These are phyloP conservation scores for Meganola albula DNA, from an alignment of 2,888 invertebrate genomes.

Conservation along the genomic window DNA sequence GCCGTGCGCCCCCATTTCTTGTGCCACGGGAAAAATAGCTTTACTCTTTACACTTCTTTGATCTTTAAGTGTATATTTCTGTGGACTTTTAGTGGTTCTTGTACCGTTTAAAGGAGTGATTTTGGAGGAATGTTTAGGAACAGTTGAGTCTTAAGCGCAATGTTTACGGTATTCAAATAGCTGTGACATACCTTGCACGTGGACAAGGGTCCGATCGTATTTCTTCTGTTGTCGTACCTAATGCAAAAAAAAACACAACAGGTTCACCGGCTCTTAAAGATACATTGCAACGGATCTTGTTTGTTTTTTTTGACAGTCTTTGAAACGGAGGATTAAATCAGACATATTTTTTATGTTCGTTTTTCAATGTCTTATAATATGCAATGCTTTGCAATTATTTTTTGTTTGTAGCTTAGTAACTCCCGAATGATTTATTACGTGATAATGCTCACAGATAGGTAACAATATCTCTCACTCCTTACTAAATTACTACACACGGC, in stretches of 20 bases:
- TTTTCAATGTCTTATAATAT: too few species aligned
- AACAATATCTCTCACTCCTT: too few species aligned
- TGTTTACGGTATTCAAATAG: slow-evolving; percentile 70
- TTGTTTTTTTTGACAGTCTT: too few species aligned
- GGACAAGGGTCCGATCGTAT: slow-evolving; percentile 27
- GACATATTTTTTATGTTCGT: too few species aligned
- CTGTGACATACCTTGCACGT: slow-evolving; percentile 47
- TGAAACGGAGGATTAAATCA: too few species aligned
- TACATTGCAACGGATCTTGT: too few species aligned
- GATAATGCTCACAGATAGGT: too few species aligned
- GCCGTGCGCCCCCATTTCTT: slow-evolving; percentile 59
- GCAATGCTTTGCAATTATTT: too few species aligned
- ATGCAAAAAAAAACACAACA: background rate
- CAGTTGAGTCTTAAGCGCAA: slow-evolving; percentile 55
- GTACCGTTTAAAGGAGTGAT: slow-evolving; percentile 31
- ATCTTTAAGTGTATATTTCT: slow-evolving; percentile 50
- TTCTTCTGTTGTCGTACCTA: slow-evolving; percentile 6
- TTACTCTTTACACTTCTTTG: slow-evolving; percentile 50
- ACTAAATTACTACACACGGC: too few species aligned
- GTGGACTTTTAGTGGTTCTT: slow-evolving; percentile 34
- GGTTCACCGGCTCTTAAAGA: background rate
- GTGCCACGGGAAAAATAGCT: slow-evolving; percentile 44
- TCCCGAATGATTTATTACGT: too few species aligned
- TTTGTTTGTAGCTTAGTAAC: too few species aligned
- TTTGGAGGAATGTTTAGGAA: slow-evolving; percentile 52